A percentile compares a stretch with the other conserved stretches of the same genome.
Conservation (phyloP, 2,888 invertebrate genomes). For the Cordilura impudica region DNA sequence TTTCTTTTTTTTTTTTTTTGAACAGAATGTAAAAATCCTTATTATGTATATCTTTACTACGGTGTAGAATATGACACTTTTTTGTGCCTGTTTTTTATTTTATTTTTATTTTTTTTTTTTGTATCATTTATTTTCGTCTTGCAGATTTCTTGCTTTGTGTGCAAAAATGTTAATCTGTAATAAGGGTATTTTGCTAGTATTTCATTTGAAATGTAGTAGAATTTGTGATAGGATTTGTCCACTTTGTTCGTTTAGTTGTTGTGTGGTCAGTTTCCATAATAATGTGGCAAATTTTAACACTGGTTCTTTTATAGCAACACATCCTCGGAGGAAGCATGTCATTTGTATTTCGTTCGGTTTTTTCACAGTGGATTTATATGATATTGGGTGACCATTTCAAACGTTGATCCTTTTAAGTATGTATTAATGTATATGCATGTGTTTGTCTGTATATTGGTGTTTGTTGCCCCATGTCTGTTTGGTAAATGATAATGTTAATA, state of each 20-base stretch:
- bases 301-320: not conserved
- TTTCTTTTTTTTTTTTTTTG: slow-evolving; percentile 34
- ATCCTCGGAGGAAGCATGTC: not conserved
- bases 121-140: slow-evolving; percentile 13
- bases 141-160: slow-evolving; percentile 49
- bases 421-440: not conserved
- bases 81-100: slow-evolving; percentile 42
- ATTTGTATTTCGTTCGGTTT: slow-evolving; percentile 54
- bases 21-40: slow-evolving; percentile 34
- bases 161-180: slow-evolving; percentile 71
- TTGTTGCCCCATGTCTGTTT: slow-evolving; percentile 46
- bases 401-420: slow-evolving; percentile 31
- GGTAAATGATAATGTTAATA: slow-evolving; percentile 73
- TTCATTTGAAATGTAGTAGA: slow-evolving; percentile 22
- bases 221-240: slow-evolving; percentile 70
- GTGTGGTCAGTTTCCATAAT: slow-evolving; percentile 57
- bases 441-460: not conserved
- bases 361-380: slow-evolving; percentile 70
- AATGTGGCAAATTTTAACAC: slow-evolving; percentile 63
- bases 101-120: not conserved
- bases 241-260: slow-evolving; percentile 67
- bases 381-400: slow-evolving; percentile 56
- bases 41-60: slow-evolving; percentile 53
- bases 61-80: slow-evolving; percentile 57
- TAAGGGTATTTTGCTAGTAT: slow-evolving; percentile 75